These are phyloP conservation scores for Papilio helenus DNA, from an alignment of 1,140 invertebrate species.

Conservation along the genomic window DNA sequence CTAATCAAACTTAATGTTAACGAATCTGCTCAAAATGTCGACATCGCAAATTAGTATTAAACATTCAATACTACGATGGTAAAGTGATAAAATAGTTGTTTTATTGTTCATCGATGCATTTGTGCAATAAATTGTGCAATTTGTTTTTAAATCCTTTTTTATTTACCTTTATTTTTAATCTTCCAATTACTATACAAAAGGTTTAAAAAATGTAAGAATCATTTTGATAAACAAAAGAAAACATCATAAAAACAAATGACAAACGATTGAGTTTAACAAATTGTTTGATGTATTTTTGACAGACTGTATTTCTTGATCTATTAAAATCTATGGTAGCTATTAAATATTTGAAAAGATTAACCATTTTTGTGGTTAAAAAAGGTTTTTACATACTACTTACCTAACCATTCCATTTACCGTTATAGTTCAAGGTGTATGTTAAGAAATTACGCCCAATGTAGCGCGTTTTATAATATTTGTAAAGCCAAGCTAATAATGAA, in stretches of 20 bases:
- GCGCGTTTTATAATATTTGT: slow-evolving; percentile 1
- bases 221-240: too few relatives aligned
- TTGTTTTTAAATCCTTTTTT: not conserved
- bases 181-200: not conserved
- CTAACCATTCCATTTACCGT: not conserved
- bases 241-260: too few relatives aligned
- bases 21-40: not conserved
- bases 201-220: not conserved
- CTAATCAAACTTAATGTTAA: not conserved
- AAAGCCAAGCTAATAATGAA: not conserved
- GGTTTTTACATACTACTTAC: not conserved
- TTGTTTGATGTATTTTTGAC: too few relatives aligned
- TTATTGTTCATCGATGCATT: slow-evolving; percentile 6
- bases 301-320: not conserved
- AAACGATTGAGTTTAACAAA: too few relatives aligned
- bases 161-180: not conserved
- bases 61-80: slow-evolving; percentile 4
- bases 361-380: not conserved
- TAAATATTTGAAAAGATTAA: not conserved
- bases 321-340: not conserved
- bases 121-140: slow-evolving; percentile 25
- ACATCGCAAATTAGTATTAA: slow-evolving; percentile 24
- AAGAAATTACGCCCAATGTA: not conserved
- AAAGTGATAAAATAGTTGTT: slow-evolving; percentile 10
- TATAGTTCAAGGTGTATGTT: slow-evolving; percentile 13